Evolutionary conservation across 2,113 vertebrate species (phyloP), one percentile per base, ranked within the genome.

Genomic region (Cyprinodon tularosa): DNA sequence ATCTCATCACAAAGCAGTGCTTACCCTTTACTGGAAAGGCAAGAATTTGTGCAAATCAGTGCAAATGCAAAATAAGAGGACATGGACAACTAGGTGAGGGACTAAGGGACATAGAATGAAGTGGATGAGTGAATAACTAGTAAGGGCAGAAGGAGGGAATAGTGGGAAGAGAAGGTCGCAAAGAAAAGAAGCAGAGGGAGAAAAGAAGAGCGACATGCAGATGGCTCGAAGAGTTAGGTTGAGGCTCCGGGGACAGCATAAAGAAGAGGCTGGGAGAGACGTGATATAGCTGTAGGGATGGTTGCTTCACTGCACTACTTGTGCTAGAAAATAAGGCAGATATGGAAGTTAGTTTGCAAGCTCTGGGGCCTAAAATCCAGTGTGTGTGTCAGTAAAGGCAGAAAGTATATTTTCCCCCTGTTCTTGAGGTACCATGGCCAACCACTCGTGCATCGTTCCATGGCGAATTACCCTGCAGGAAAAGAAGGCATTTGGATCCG

Each of bases 91-190:
- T 14, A 53, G 68, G 59, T 66, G 73, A 78, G 72, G 71, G 74
- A 81, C 84, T 77, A 29, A 2, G 83, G 87, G 87, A 67, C 68
- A 76, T 59, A 77, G 40, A 82, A 72, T 81, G 83, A 90, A 89
- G 86, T 81, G 88, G 86, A 91, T 91, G 86, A 89, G 80, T 80
- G 80, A 87, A 74, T 86, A 90, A 87, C 82, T 86, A 83, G 76
- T 73, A 64, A 88, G 83, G 84, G 78, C 78, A 82, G 74, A 63
- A 68, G 22, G 36, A 77, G 59, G 20, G 66, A 74, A 53, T 47
- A 71, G 63, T 10, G 64, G 69, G 48, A 50, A 50, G 48, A 80
- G 72, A 39, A 68, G 48, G 66, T 60, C 74, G 77, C 73, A 78
- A 68, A 83, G 78, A 65, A 62, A 66, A 70, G 38, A 64, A 82